A percentile compares a stretch with the other conserved stretches of the same genome.
Evolutionary conservation across 2,797 vertebrate genomes (phyloP).

Genomic region (Scleropages formosus): DNA sequence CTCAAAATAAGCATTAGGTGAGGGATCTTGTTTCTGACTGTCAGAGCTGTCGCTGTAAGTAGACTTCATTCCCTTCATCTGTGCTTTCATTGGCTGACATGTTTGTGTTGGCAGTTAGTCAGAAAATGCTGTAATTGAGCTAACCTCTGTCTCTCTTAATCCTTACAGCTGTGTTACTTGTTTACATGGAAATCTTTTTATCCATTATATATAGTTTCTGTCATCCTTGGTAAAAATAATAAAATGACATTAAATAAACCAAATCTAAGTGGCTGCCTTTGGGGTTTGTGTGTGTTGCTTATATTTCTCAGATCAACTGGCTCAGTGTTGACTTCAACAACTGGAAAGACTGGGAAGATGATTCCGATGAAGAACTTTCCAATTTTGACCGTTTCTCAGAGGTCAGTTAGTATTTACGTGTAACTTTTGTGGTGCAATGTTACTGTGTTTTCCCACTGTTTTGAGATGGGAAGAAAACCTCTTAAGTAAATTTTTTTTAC

Average conservation of each 20-base stretch:
- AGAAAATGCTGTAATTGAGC: not conserved
- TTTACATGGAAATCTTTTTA: not conserved
- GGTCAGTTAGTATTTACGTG: constrained; percentile 58
- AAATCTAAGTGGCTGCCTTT: not conserved
- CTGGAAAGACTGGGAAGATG: constrained; percentile 98
- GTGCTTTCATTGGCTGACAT: not conserved
- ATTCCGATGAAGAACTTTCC: constrained; percentile 91
- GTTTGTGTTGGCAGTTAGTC: not conserved
- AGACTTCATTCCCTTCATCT: too few relatives aligned
- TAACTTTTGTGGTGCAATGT: not conserved
- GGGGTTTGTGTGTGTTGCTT: constrained; percentile 30
- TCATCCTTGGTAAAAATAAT: not conserved
- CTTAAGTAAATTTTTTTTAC: constrained; percentile 27
- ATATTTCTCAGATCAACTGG: constrained; percentile 82
- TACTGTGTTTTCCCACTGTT: not conserved
- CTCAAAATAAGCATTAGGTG: too few relatives aligned
- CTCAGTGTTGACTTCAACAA: constrained; percentile 97
- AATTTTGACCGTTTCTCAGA: constrained; percentile 94
- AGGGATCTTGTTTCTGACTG: not conserved
- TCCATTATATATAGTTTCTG: not conserved
- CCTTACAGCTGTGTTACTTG: too few relatives aligned
- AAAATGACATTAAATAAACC: not conserved
- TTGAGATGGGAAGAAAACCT: too few relatives aligned
- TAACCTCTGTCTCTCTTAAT: too few relatives aligned
- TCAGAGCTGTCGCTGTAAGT: not conserved